Percentiles rank a stretch among this genome's conserved stretches.
Evolutionary conservation across 2,888 invertebrate genomes (phyloP).

Genomic region (Amiota minor): DNA sequence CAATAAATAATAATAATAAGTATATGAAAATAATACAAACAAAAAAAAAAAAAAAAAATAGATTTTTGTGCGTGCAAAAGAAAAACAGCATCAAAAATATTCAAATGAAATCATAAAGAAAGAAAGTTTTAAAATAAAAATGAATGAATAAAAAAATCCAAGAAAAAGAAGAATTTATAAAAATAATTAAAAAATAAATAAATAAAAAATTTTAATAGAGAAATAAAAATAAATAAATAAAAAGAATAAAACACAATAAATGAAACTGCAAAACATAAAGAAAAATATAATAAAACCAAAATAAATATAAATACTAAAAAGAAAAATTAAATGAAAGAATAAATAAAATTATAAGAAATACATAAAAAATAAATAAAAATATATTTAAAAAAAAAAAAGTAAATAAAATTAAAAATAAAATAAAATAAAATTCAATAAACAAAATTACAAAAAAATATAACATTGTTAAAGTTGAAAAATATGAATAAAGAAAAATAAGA

Average conservation of each 20-base stretch:
- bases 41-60: slow-evolving; percentile 18
- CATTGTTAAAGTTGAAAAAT: no score
- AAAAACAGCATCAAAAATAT: background rate
- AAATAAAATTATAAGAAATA: background rate
- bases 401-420: slow-evolving; percentile 9
- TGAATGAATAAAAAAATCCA: background rate
- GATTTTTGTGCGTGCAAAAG: background rate
- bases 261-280: background rate
- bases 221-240: slow-evolving; percentile 6
- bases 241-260: background rate
- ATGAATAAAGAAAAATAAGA: background rate
- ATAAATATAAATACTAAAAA: background rate
- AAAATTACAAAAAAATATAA: background rate
- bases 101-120: background rate
- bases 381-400: background rate
- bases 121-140: background rate
- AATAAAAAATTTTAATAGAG: no score
- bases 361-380: slow-evolving; percentile 21
- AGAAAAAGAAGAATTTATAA: no score
- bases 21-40: slow-evolving; percentile 36
- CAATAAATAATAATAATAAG: slow-evolving; percentile 29
- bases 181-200: no score
- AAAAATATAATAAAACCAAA: background rate
- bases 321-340: background rate
- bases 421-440: background rate